phyloP scores from a whole-genome alignment of 2,888 invertebrate genomes.

The Homarus gammarus region DNA sequence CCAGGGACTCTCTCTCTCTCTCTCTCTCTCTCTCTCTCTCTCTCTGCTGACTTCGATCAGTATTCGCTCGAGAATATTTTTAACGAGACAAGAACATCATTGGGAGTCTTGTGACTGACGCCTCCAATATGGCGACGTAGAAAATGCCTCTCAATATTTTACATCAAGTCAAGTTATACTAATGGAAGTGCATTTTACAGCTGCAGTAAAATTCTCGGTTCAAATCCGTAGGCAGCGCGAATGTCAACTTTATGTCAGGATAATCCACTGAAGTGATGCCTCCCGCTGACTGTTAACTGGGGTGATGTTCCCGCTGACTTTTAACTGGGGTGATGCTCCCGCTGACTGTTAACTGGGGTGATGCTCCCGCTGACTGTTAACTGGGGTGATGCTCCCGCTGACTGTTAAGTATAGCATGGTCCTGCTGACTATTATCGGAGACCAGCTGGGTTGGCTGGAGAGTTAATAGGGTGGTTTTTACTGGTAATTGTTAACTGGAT shows the following conservation, averaged over 20 bases:
- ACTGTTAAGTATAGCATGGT: background rate
- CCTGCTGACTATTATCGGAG: background rate
- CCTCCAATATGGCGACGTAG: background rate
- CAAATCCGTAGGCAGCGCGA: background rate
- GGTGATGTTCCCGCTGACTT: no score
- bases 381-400: background rate
- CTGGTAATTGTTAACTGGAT: background rate
- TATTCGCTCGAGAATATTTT: no score
- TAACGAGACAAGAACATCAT: no score
- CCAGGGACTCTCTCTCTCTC: background rate
- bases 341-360: background rate
- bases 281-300: background rate
- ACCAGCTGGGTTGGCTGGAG: background rate
- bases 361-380: background rate
- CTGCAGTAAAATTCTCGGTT: background rate
- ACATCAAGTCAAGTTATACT: background rate
- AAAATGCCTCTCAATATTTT: slow-evolving; percentile 2
- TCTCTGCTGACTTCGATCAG: background rate
- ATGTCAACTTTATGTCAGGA: background rate
- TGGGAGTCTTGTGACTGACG: background rate
- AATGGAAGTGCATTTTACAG: slow-evolving; percentile 6
- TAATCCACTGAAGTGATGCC: background rate
- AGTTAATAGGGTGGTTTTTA: background rate
- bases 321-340: background rate
- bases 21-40: background rate